Base-by-base conservation (phyloP, 2,888 invertebrate species). In the Scaptodrosophila latifasciaeformis region DNA sequence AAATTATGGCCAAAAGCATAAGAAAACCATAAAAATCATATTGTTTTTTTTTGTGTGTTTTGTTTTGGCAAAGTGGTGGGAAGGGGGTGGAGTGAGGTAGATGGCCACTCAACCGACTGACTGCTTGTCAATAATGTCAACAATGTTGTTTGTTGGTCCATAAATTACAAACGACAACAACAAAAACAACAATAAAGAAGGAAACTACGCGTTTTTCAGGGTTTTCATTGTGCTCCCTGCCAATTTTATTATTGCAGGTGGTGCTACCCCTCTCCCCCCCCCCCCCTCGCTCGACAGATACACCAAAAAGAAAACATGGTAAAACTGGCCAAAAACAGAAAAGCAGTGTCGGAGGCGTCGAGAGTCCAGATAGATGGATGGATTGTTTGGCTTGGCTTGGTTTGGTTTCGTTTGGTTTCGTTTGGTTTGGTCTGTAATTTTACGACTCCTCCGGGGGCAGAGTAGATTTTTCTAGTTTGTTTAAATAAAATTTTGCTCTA, bases 51-150 rank as follows among this genome's bases (percentile, higher is more conserved):
- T 34, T 34, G 34, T 34, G 13, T 15, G 12, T 34, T 34, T 34
- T 6, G 13, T 34, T n/a, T 34, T 6, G 34, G 13, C 34, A 10
- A 37, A 37, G 15, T 37, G 37, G 27, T 6, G 5, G 27, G 5
- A 9, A 9, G 27, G 5, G 27, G 27, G 27, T 5, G 27, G 5
- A 9, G 27, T 5, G 27, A 9, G 5, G 27, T 27, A 9, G 27
- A 9, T 9, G 27, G 5, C 5, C 5, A 9, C 27, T 27, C 27
- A 6, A 9, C 5, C 27, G 27, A 5, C 34, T 50, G 43, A 59
- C 56, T 65, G 62, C 78, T 71, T 76, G 79, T 78, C 79, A 78
- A 79, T 72, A 78, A 78, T 71, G 79, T 75, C 72, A 69, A 79
- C 72, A 79, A 69, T 71, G 72, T 79, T 79, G 79, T 71, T 78